Percentiles rank a stretch among this genome's conserved stretches.
phyloP scores from a whole-genome alignment of 2,888 invertebrate genomes.

The Hoplodrina ambigua region DNA sequence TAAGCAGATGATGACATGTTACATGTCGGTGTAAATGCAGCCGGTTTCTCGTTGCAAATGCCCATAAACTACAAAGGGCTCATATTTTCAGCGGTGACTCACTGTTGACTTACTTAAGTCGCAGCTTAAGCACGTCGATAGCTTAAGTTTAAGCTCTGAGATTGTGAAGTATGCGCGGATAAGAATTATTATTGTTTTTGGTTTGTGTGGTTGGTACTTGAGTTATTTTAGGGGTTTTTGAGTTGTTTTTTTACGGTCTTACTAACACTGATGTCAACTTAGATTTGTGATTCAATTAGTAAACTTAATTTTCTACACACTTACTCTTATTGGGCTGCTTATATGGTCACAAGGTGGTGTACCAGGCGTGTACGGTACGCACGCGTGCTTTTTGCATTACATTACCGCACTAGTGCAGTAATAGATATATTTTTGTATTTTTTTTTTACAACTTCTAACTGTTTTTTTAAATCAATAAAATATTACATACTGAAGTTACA shows the following conservation, averaged over 20 bases:
- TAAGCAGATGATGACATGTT: conserved; percentile 13
- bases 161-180: conserved; percentile 14
- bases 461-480: too few relatives aligned
- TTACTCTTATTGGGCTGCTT: too few relatives aligned
- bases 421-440: too few relatives aligned
- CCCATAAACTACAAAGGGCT: conserved; percentile 69
- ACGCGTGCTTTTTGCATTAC: too few relatives aligned
- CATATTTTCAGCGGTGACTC: conserved; percentile 77
- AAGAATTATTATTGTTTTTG: conserved; percentile 24
- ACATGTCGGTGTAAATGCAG: conserved; percentile 56
- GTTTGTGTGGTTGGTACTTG: not conserved
- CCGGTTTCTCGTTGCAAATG: conserved; percentile 53
- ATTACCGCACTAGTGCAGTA: too few relatives aligned
- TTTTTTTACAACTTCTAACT: too few relatives aligned
- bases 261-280: not conserved
- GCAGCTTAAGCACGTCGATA: conserved; percentile 39
- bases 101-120: conserved; percentile 57
- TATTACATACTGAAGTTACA: too few relatives aligned
- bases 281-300: too few relatives aligned
- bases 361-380: too few relatives aligned
- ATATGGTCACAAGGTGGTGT: too few relatives aligned
- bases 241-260: too few relatives aligned
- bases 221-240: conserved; percentile 4
- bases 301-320: too few relatives aligned
- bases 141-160: conserved; percentile 20